Evolutionary conservation across 2,113 vertebrate genomes (phyloP).

Genomic region (Oplegnathus fasciatus): DNA sequence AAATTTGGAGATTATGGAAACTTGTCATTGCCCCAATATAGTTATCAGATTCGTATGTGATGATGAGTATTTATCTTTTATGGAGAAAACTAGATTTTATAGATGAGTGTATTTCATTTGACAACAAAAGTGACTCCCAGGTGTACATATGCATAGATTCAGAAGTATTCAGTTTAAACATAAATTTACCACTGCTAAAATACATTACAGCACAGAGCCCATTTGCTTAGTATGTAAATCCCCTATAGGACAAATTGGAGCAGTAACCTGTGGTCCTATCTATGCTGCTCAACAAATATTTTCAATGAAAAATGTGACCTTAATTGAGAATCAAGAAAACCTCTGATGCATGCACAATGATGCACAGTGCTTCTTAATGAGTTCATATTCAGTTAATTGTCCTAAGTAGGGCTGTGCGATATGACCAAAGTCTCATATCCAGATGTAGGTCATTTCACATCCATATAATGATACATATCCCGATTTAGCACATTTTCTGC

Average conservation of each 20-base stretch:
- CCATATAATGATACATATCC: too few species aligned
- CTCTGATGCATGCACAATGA: not conserved
- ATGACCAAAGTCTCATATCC: too few species aligned
- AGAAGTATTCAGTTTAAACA: not conserved
- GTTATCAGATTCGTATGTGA: not conserved
- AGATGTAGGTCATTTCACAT: too few species aligned
- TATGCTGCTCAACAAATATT: conserved; percentile 13
- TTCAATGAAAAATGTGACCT: conserved; percentile 1
- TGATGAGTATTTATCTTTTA: not conserved
- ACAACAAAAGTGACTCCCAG: not conserved
- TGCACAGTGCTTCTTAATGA: not conserved
- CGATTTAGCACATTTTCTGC: too few species aligned
- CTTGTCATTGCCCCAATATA: too few species aligned
- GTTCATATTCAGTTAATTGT: not conserved
- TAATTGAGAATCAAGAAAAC: conserved; percentile 2
- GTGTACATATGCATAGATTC: too few species aligned
- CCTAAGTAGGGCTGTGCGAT: too few species aligned
- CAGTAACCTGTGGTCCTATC: not conserved
- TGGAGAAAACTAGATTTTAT: not conserved
- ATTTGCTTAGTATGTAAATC: too few species aligned
- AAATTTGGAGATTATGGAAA: not conserved
- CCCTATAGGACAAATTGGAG: too few species aligned
- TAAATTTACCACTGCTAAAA: too few species aligned
- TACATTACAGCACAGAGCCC: too few species aligned
- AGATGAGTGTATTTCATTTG: not conserved